Evolutionary conservation across 2,113 vertebrate genomes (phyloP).

Genomic region (Amphiprion ocellaris): DNA sequence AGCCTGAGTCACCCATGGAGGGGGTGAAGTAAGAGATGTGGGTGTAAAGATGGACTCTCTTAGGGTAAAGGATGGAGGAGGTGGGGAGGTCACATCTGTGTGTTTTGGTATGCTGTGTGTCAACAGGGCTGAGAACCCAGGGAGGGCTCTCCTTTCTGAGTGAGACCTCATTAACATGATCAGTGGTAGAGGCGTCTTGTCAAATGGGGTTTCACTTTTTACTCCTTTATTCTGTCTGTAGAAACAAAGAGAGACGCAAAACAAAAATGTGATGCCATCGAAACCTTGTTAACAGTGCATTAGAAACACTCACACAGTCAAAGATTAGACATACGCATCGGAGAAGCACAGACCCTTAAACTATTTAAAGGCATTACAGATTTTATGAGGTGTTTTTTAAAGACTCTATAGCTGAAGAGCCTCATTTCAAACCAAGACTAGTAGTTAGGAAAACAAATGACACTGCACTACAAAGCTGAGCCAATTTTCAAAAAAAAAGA

Average conservation of each 20-base stretch:
- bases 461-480: too few relatives aligned
- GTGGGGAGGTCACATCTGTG: slow-evolving; percentile 47
- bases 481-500: not conserved
- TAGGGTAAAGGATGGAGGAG: slow-evolving; percentile 42
- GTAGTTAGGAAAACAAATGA: too few relatives aligned
- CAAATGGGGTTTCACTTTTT: not conserved
- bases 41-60: slow-evolving; percentile 63
- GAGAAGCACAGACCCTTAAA: too few relatives aligned
- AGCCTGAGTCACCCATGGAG: slow-evolving; percentile 79
- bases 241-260: slow-evolving; percentile 39
- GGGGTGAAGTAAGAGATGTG: slow-evolving; percentile 50
- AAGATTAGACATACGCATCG: too few relatives aligned
- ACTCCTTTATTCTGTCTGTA: slow-evolving; percentile 40
- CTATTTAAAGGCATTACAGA: too few relatives aligned
- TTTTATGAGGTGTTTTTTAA: too few relatives aligned
- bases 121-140: slow-evolving; percentile 76
- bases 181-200: not conserved
- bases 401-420: too few relatives aligned
- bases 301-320: too few relatives aligned
- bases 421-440: too few relatives aligned
- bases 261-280: not conserved
- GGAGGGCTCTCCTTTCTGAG: slow-evolving; percentile 76
- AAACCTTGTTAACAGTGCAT: not conserved
- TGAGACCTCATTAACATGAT: slow-evolving; percentile 74
- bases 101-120: slow-evolving; percentile 60